Evolutionary conservation across 2,888 invertebrate genomes (phyloP).

Genomic region (Hylaea fasciaria): DNA sequence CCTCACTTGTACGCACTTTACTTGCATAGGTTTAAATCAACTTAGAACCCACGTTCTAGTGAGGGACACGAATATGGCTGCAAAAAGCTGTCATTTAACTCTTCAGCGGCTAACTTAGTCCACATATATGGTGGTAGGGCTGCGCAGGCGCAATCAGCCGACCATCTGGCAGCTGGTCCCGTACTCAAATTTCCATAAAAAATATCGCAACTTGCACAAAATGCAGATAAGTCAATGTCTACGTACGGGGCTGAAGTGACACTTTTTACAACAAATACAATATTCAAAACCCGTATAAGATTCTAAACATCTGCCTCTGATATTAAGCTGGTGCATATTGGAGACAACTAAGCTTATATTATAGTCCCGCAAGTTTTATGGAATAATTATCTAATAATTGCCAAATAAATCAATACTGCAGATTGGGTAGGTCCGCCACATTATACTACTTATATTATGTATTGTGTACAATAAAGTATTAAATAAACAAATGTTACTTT

Average conservation of each 20-base stretch:
- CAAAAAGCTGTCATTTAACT: neutral
- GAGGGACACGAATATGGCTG: no score
- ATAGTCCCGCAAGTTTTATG: no score
- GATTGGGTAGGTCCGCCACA: no score
- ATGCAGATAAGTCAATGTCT: conserved; percentile 26
- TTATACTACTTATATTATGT: no score
- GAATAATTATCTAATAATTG: no score
- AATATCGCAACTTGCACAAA: conserved; percentile 11
- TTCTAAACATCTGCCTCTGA: conserved; percentile 30
- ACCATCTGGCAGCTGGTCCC: conserved; percentile 15
- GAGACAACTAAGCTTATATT: neutral
- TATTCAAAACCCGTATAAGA: conserved; percentile 42
- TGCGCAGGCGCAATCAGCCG: neutral
- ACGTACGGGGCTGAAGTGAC: conserved; percentile 18
- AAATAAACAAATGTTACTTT: no score
- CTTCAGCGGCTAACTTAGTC: conserved; percentile 1
- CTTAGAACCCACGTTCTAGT: no score
- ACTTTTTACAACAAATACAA: conserved; percentile 28
- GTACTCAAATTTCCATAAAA: conserved; percentile 27
- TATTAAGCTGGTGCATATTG: conserved; percentile 1
- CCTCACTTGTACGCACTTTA: conserved; percentile 6
- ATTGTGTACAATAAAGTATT: no score
- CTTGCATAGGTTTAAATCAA: neutral
- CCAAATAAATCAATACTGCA: no score
- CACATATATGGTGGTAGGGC: conserved; percentile 6